Conservation (phyloP, 2,888 invertebrate genomes). For the Callimorpha dominula region DNA sequence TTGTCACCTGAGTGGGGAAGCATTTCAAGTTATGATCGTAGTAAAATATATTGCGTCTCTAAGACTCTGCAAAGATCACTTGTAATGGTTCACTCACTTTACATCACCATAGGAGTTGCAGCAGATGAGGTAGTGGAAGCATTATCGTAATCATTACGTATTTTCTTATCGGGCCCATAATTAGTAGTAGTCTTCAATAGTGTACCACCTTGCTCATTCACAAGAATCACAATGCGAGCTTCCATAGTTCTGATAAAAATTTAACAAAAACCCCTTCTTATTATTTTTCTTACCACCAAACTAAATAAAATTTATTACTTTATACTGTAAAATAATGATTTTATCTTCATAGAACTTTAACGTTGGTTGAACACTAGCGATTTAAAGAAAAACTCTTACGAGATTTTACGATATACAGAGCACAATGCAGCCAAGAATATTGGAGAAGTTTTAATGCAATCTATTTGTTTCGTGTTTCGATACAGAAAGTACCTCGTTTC, state of each 20-base stretch:
- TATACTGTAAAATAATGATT: not conserved
- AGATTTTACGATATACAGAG: constrained; percentile 28
- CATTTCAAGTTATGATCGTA: no score
- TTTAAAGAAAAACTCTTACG: constrained; percentile 21
- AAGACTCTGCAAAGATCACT: not conserved
- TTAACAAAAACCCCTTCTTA: not conserved
- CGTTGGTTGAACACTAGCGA: constrained; percentile 18
- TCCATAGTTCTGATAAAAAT: not conserved
- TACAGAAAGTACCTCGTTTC: not conserved
- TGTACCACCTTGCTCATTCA: no score
- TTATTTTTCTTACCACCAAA: not conserved
- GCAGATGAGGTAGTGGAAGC: not conserved
- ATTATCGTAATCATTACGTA: no score
- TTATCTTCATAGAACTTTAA: constrained; percentile 8
- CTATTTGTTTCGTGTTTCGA: constrained; percentile 6
- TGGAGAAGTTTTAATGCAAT: constrained; percentile 21
- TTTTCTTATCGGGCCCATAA: no score
- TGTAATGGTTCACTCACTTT: not conserved
- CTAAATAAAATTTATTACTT: not conserved
- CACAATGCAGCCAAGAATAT: constrained; percentile 21
- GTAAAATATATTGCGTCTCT: no score
- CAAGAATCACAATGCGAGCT: not conserved
- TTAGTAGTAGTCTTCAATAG: no score
- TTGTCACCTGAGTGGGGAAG: no score
- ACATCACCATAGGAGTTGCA: not conserved